A percentile compares a stretch with the other conserved stretches of the same genome.
These are phyloP conservation scores for Terebella lapidaria DNA, from an alignment of 2,888 invertebrate species.

Conservation along the genomic window DNA sequence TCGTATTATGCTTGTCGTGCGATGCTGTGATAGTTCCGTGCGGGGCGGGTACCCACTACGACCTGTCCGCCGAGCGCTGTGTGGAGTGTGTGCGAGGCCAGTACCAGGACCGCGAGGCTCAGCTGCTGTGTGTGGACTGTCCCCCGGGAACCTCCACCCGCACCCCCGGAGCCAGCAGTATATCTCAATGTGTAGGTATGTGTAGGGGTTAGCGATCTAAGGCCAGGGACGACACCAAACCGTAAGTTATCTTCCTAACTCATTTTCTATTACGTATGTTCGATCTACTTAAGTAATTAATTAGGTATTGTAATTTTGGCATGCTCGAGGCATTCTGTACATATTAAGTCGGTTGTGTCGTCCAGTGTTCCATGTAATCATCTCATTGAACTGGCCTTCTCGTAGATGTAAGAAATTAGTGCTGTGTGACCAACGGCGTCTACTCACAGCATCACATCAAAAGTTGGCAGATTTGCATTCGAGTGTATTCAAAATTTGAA, in stretches of 20 bases:
- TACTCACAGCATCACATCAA: too few relatives aligned
- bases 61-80: slow-evolving; percentile 23
- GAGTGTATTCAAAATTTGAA: too few relatives aligned
- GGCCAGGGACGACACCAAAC: not conserved
- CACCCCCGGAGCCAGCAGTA: slow-evolving; percentile 15
- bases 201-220: not conserved
- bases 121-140: slow-evolving; percentile 20
- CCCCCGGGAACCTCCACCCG: slow-evolving; percentile 19
- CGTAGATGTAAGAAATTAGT: too few relatives aligned
- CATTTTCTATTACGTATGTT: too few relatives aligned
- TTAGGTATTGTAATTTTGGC: too few relatives aligned
- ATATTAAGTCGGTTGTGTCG: too few relatives aligned
- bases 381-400: too few relatives aligned
- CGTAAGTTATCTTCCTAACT: not conserved
- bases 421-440: too few relatives aligned
- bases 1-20: not conserved
- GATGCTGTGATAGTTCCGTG: slow-evolving; percentile 33
- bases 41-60: slow-evolving; percentile 34
- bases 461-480: too few relatives aligned
- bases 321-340: too few relatives aligned
- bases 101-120: slow-evolving; percentile 20
- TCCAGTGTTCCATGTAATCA: too few relatives aligned
- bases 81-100: slow-evolving; percentile 16
- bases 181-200: slow-evolving; percentile 24
- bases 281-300: too few relatives aligned